Base-by-base conservation (phyloP, 2,113 vertebrate genomes). In the Ailurus styani region DNA sequence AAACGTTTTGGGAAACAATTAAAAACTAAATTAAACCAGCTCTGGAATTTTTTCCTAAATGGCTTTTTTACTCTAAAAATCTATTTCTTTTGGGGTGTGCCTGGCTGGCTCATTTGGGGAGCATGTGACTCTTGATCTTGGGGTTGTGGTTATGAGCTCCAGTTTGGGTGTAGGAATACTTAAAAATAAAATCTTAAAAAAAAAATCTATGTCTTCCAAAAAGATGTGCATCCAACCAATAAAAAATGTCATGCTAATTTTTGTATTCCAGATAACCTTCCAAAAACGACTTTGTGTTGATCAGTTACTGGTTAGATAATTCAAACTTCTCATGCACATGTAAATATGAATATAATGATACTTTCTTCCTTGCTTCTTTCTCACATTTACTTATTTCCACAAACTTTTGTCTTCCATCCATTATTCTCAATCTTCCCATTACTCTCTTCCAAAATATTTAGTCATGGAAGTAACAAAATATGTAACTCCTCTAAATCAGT, bases 381-480 rank as follows among this genome's bases (percentile, higher is more conserved):
- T 85, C 10, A 25, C n/a, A 75, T 75, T 70, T 86, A 83, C 91
- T 87, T 60, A 60, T 21, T 84, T 23, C 54, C 27, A 68, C 4
- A 55, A 47, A 73, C 13, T 68, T 95, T 55, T 79, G 29, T n/a
- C 47, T 90, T n/a, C 45, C 5, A 37, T 57, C 13, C 34, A 29
- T 81, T 62, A 52, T 84, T 94, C 37, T 27, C 55, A 60, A 45
- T 94, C 23, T 85, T 87, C 57, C 57, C 90, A n/a, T 66, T 75
- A 70, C 77, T 95, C 95, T 96, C 34, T 27, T 95, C 64, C 37
- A 85, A 77, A 81, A 37, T 88, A 31, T 90, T 92, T 92, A 34
- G 6, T 82, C 5, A 34, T 60, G 11, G 21, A 84, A 50, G 34
- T 62, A 66, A 78, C 62, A 91, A 85, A 95, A 94, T 27, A 29